These are phyloP conservation scores for Clarias platycephalus DNA, from an alignment of 2,797 vertebrate genomes.

Conservation along the genomic window DNA sequence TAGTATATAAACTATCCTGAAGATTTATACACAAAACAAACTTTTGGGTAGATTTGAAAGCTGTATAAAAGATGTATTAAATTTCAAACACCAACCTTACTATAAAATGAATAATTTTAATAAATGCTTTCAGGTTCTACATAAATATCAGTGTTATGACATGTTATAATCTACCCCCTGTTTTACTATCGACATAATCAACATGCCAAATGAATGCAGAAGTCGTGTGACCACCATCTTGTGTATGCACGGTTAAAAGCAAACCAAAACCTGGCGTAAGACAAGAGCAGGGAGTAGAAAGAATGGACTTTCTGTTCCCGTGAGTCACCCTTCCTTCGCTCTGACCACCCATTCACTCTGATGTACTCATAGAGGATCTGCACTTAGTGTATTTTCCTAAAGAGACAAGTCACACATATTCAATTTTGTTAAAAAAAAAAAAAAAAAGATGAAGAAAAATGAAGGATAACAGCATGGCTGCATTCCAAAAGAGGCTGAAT, in stretches of 20 bases:
- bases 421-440: too few species aligned
- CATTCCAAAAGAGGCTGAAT: conserved; percentile 13
- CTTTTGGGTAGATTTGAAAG: background rate
- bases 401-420: conserved; percentile 48
- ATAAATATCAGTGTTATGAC: background rate
- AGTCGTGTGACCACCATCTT: background rate
- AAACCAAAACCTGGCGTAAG: background rate
- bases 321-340: conserved; percentile 17
- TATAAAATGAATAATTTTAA: background rate
- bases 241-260: background rate
- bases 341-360: background rate
- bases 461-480: background rate
- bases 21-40: background rate
- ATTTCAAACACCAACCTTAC: background rate
- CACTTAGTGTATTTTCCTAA: conserved; percentile 23
- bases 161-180: background rate
- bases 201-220: background rate
- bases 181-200: background rate
- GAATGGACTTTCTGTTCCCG: background rate
- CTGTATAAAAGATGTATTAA: background rate
- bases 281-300: background rate
- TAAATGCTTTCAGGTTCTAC: background rate
- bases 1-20: background rate
- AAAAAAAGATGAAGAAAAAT: too few species aligned
- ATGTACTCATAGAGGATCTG: conserved; percentile 32